A percentile compares a stretch with the other conserved stretches of the same genome.
phyloP scores from a whole-genome alignment of 2,797 vertebrate species.

The Thaleichthys pacificus region DNA sequence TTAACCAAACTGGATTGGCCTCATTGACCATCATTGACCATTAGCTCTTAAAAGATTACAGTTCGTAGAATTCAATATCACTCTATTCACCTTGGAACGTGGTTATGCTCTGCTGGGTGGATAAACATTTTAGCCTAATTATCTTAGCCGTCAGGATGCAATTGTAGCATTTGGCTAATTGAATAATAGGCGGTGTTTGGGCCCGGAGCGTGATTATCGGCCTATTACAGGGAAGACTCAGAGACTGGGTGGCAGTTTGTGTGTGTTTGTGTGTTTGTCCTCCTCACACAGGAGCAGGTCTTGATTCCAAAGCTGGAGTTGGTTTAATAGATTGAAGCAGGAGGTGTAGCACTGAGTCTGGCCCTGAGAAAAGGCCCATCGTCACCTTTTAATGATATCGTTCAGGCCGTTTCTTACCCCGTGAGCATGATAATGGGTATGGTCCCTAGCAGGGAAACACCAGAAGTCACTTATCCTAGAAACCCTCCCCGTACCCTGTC shows the following conservation, averaged over 20 bases:
- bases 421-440: background rate
- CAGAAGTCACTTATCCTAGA: background rate
- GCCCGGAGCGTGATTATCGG: constrained; percentile 40
- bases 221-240: constrained; percentile 30
- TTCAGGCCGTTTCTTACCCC: background rate
- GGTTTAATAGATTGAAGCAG: background rate
- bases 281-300: background rate
- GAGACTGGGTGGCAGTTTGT: constrained; percentile 3
- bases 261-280: constrained; percentile 3
- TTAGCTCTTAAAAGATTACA: constrained; percentile 52
- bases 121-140: constrained; percentile 57
- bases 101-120: constrained; percentile 33
- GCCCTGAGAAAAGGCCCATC: background rate
- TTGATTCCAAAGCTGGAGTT: background rate
- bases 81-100: constrained; percentile 55
- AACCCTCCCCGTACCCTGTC: background rate
- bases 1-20: constrained; percentile 47
- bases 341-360: background rate
- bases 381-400: background rate
- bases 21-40: constrained; percentile 48
- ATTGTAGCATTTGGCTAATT: constrained; percentile 59
- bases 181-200: constrained; percentile 46
- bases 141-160: constrained; percentile 48
- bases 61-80: constrained; percentile 48
- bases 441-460: background rate